phyloP scores from a whole-genome alignment of 2,888 invertebrate species.

The Rhopalosiphum nymphaeae region DNA sequence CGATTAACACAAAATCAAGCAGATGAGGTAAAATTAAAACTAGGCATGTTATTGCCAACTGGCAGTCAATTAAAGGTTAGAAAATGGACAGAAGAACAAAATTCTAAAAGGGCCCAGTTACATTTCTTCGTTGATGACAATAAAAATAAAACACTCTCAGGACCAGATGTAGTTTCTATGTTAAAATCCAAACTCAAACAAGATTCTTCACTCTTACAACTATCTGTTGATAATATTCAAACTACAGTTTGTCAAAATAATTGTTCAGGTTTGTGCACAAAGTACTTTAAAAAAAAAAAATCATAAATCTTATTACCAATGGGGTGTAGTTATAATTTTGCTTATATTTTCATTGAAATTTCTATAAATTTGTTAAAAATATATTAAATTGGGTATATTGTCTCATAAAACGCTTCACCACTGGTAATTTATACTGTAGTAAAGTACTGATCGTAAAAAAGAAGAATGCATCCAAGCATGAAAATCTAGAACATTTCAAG shows the following conservation, averaged over 20 bases:
- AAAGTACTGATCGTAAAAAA: too few relatives aligned
- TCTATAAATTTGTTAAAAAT: too few relatives aligned
- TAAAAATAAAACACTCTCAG: constrained; percentile 71
- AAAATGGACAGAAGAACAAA: constrained; percentile 72
- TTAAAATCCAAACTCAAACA: constrained; percentile 79
- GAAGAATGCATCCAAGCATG: background rate
- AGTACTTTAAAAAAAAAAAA: background rate
- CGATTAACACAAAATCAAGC: constrained; percentile 80
- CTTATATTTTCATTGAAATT: too few relatives aligned
- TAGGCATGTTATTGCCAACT: constrained; percentile 78
- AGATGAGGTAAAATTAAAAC: constrained; percentile 83
- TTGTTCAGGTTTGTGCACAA: constrained; percentile 79
- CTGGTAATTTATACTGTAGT: background rate
- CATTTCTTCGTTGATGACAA: constrained; percentile 78
- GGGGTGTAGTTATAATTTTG: background rate
- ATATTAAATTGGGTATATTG: too few relatives aligned
- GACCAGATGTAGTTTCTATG: constrained; percentile 75
- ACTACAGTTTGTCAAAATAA: constrained; percentile 91
- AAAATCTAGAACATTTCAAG: background rate
- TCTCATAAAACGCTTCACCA: background rate
- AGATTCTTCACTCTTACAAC: constrained; percentile 79
- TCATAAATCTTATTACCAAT: background rate
- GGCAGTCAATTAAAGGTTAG: constrained; percentile 73
- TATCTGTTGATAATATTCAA: constrained; percentile 83
- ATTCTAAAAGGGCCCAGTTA: constrained; percentile 76